These are phyloP conservation scores for Chaenocephalus aceratus DNA, from an alignment of 2,113 vertebrate genomes.

Conservation along the genomic window DNA sequence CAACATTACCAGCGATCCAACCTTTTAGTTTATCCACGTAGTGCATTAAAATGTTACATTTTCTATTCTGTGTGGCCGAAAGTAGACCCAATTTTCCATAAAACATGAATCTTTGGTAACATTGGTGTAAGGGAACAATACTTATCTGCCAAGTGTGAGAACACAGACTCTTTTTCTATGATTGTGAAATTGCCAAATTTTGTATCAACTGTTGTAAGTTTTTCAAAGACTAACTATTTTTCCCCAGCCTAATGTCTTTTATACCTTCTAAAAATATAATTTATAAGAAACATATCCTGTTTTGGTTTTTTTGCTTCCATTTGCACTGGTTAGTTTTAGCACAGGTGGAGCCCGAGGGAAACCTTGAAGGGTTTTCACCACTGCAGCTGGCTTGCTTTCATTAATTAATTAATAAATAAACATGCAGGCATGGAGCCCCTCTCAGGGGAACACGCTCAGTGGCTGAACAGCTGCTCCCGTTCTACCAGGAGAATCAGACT, in stretches of 20 bases:
- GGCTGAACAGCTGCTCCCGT: constrained; percentile 55
- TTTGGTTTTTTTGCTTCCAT: not conserved
- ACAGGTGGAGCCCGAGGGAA: constrained; percentile 17
- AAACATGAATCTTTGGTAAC: not conserved
- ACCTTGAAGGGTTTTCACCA: constrained; percentile 21
- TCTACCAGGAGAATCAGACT: not conserved
- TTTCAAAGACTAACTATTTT: constrained; percentile 17
- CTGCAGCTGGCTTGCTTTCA: constrained; percentile 46
- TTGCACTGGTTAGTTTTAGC: too few species aligned
- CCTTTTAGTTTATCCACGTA: constrained; percentile 4
- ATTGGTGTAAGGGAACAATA: not conserved
- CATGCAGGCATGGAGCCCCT: not conserved
- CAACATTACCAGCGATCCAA: not conserved
- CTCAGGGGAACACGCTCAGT: not conserved
- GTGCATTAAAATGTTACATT: constrained; percentile 2
- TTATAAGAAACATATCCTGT: constrained; percentile 20
- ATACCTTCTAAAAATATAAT: constrained; percentile 46
- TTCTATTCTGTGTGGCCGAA: not conserved
- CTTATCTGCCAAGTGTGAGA: not conserved
- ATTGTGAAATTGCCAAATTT: constrained; percentile 37
- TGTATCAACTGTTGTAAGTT: constrained; percentile 25
- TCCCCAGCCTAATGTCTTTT: constrained; percentile 40
- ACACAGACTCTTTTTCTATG: not conserved
- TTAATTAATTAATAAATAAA: constrained; percentile 42
- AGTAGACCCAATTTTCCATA: not conserved